Percentiles rank a stretch among this genome's conserved stretches.
These are phyloP conservation scores for Spialia ferax DNA, from an alignment of 2,888 invertebrate species.

Conservation along the genomic window DNA sequence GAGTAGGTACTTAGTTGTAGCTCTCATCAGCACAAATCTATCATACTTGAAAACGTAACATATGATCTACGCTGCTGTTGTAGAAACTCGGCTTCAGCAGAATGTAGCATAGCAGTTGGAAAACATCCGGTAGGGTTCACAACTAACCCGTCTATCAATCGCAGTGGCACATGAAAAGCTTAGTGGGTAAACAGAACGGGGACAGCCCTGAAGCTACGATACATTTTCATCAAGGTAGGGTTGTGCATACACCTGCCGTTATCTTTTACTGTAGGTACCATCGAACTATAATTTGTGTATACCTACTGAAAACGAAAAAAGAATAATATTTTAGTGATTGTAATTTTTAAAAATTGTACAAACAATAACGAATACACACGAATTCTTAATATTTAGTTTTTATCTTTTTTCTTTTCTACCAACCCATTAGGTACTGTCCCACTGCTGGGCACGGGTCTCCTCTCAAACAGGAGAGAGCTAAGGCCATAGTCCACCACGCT, in stretches of 20 bases:
- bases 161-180: conserved; percentile 1
- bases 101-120: not conserved
- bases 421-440: no score
- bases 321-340: not conserved
- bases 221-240: conserved; percentile 12
- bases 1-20: no score
- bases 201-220: not conserved
- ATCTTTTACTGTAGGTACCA: not conserved
- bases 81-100: not conserved
- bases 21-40: no score
- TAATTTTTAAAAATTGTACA: not conserved
- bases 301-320: not conserved
- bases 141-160: not conserved
- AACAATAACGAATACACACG: no score
- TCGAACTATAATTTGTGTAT: not conserved
- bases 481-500: no score
- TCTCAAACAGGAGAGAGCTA: no score
- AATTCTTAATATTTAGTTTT: no score
- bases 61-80: no score
- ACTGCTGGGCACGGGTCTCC: no score
- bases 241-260: conserved; percentile 8
- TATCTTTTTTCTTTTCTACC: no score
- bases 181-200: not conserved
- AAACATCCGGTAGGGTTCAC: not conserved
- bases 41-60: no score